Evolutionary conservation across 2,888 invertebrate genomes (phyloP).

Genomic region (Amblyjoppa fuscipennis): DNA sequence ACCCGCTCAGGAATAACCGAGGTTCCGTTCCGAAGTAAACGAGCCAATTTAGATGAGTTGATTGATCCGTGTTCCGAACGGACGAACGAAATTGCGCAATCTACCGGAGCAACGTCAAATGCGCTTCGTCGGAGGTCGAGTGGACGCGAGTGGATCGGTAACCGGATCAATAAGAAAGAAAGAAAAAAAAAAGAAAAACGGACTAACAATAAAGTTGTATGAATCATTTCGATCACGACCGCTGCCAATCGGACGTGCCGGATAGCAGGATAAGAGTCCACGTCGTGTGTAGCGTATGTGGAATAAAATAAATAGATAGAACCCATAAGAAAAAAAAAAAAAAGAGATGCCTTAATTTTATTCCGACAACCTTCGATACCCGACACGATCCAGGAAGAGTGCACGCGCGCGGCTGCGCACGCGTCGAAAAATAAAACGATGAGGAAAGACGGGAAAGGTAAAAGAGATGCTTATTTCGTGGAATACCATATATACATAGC

Average conservation of each 20-base stretch:
- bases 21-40: background rate
- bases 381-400: conserved; percentile 38
- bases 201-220: background rate
- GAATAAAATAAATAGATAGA: conserved; percentile 40
- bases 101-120: background rate
- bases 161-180: conserved; percentile 2
- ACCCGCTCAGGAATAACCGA: conserved; percentile 71
- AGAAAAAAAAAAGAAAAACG: background rate
- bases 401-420: background rate
- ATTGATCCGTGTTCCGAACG: background rate
- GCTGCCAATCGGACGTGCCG: conserved; percentile 35
- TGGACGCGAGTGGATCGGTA: conserved; percentile 5
- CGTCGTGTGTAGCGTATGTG: conserved; percentile 17
- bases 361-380: conserved; percentile 20
- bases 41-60: conserved; percentile 16
- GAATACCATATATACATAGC: conserved; percentile 12
- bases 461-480: conserved; percentile 13
- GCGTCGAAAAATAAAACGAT: background rate
- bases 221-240: conserved; percentile 42
- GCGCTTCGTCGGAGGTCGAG: conserved; percentile 5
- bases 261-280: conserved; percentile 26
- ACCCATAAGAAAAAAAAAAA: conserved; percentile 4
- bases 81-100: background rate
- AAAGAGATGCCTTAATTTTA: conserved; percentile 13
- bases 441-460: background rate